Evolutionary conservation across 1,140 invertebrate genomes (phyloP), one percentile per base, ranked within the genome.

Genomic region (Drosophila chauvacae): DNA sequence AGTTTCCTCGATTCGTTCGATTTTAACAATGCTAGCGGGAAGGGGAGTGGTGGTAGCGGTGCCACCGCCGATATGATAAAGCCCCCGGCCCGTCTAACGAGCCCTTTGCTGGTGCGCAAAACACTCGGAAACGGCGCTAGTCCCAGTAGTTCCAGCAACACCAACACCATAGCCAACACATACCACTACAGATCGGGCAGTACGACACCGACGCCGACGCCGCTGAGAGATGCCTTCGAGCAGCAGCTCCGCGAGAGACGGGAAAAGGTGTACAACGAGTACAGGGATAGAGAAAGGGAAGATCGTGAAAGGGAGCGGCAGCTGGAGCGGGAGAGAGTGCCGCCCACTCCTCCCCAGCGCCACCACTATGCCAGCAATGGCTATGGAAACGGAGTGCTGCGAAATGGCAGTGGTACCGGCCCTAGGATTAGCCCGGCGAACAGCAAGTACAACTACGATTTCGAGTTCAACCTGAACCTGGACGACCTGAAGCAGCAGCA

Each of bases 31-130:
- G 68, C 53, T 14, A 63, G 48, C 50, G 94, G 13, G 45, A 65
- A 48, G 65, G 48, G 48, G 30, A 55, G 33, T 55, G 48, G 42
- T 3, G 48, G 42, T 2, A 62, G 48, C 20, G 69, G 33, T 33
- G 51, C 39, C 70, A 64, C 59, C 30, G 57, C 44, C 73, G 83
- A 76, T 71, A 92, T 90, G 82, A 90, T 93, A 65, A 92, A 92
- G 77, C 80, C 86, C 13, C 92, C 92, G 73, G 81, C 92, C 58
- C 91, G 92, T 51, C 65, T 93, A 47, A 92, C 92, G 47, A 93
- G 92, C 81, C 92, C 92, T 71, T 88, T 91, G 81, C 82, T 93
- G 30, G 92, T 93, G 58, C 90, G 92, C 65, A 93, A 92, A 92
- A 92, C 91, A 41, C 71, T 92, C 30, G 76, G 80, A 53, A 80